Percentiles rank a stretch among this genome's conserved stretches.
These are phyloP conservation scores for Anhinga anhinga DNA, from an alignment of 2,113 vertebrate genomes.

Conservation along the genomic window DNA sequence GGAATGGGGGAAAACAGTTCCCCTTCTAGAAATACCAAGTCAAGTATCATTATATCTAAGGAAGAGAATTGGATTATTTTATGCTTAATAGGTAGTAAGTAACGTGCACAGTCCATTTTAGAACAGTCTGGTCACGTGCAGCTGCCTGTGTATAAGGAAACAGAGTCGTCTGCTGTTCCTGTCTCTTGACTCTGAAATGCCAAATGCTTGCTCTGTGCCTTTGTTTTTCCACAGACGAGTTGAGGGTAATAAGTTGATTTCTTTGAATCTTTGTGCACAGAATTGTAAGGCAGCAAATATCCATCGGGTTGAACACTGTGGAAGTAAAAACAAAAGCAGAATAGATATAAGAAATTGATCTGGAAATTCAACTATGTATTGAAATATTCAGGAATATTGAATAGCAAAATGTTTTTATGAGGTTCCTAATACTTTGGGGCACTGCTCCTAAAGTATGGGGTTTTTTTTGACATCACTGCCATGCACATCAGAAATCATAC, in stretches of 20 bases:
- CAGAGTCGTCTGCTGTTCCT: neutral
- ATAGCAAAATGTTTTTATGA: neutral
- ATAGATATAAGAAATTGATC: neutral
- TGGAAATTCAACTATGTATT: neutral
- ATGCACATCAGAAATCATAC: neutral
- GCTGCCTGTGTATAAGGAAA: neutral
- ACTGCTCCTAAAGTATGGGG: neutral
- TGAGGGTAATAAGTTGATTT: neutral
- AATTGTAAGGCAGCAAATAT: neutral
- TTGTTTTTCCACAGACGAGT: neutral
- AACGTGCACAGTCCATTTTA: neutral
- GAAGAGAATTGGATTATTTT: neutral
- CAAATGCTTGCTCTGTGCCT: neutral
- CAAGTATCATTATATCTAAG: neutral
- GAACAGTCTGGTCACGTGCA: neutral
- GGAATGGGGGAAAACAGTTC: neutral
- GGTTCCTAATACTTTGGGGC: neutral
- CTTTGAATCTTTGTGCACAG: neutral
- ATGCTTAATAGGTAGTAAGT: neutral
- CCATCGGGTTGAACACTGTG: neutral
- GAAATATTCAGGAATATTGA: neutral
- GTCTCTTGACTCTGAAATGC: neutral
- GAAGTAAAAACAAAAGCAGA: neutral
- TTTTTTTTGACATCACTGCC: neutral
- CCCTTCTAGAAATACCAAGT: neutral